Conservation (phyloP, 1,140 invertebrate species). For the Cyclargus thomasi region DNA sequence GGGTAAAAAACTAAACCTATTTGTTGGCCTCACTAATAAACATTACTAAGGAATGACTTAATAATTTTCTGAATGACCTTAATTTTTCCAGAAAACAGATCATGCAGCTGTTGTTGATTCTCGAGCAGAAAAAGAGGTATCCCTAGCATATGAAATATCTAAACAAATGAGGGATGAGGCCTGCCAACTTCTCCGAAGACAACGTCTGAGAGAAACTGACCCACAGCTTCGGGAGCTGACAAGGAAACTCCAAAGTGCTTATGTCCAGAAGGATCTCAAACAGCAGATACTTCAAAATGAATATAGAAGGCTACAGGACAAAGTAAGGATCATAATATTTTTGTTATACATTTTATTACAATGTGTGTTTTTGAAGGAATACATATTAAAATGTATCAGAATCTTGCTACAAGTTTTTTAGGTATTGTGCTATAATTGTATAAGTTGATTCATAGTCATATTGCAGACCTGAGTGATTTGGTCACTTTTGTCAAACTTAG, state of each 20-base stretch:
- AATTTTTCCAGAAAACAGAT: slow-evolving; percentile 55
- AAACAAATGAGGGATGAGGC: slow-evolving; percentile 43
- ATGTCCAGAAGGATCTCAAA: slow-evolving; percentile 52
- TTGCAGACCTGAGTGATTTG: too few species aligned
- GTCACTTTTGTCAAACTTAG: too few species aligned
- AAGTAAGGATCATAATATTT: slow-evolving; percentile 34
- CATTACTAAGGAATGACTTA: too few species aligned
- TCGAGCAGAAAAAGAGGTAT: slow-evolving; percentile 47
- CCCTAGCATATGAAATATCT: slow-evolving; percentile 46
- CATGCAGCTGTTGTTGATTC: slow-evolving; percentile 62
- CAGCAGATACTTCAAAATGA: slow-evolving; percentile 62
- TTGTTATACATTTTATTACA: too few species aligned
- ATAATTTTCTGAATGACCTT: not conserved
- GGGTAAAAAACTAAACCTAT: too few species aligned
- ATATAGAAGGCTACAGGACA: slow-evolving; percentile 51
- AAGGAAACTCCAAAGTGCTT: slow-evolving; percentile 51
- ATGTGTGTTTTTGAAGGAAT: too few species aligned
- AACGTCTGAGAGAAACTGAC: slow-evolving; percentile 53
- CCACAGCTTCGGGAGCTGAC: slow-evolving; percentile 42
- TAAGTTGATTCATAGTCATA: too few species aligned
- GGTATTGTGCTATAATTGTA: too few species aligned
- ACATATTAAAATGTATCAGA: too few species aligned
- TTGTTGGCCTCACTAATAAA: too few species aligned
- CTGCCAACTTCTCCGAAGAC: slow-evolving; percentile 41
- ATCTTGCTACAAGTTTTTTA: too few species aligned